These are phyloP conservation scores for Tamias sibiricus DNA, from an alignment of 2,113 vertebrate species.

Conservation along the genomic window DNA sequence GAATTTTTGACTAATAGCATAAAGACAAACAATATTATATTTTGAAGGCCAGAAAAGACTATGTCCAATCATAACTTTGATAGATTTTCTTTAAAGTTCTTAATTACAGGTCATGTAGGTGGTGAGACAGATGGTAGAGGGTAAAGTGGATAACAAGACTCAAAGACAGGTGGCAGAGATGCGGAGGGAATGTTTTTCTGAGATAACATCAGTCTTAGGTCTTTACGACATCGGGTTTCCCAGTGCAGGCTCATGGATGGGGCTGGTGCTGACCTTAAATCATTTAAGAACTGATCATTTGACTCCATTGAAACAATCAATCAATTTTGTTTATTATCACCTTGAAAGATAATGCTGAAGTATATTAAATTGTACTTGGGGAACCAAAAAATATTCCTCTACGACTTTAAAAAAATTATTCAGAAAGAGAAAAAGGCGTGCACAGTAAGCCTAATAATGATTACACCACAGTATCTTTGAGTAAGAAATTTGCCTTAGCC, in stretches of 20 bases:
- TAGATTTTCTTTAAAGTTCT: slow-evolving; percentile 49
- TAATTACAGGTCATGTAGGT: slow-evolving; percentile 68
- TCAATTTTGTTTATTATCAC: neutral
- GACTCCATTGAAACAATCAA: neutral
- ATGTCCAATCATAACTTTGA: neutral
- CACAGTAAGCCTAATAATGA: neutral
- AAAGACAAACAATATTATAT: neutral
- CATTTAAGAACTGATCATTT: slow-evolving; percentile 28
- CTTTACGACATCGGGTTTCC: neutral
- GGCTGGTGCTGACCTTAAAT: neutral
- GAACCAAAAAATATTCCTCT: neutral
- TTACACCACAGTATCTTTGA: neutral
- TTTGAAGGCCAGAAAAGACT: slow-evolving; percentile 27
- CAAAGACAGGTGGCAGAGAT: slow-evolving; percentile 53
- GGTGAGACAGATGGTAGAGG: slow-evolving; percentile 68
- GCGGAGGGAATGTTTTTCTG: neutral
- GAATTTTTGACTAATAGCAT: slow-evolving; percentile 22
- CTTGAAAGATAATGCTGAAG: neutral
- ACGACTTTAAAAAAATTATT: neutral
- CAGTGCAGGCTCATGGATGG: neutral
- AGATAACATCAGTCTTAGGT: slow-evolving; percentile 28
- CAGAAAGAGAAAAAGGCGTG: neutral
- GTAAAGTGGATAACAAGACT: slow-evolving; percentile 58
- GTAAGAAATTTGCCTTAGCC: neutral
- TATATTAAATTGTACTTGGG: neutral